These are phyloP conservation scores for Hyperoodon ampullatus DNA, from an alignment of 2,113 vertebrate species.

Conservation along the genomic window DNA sequence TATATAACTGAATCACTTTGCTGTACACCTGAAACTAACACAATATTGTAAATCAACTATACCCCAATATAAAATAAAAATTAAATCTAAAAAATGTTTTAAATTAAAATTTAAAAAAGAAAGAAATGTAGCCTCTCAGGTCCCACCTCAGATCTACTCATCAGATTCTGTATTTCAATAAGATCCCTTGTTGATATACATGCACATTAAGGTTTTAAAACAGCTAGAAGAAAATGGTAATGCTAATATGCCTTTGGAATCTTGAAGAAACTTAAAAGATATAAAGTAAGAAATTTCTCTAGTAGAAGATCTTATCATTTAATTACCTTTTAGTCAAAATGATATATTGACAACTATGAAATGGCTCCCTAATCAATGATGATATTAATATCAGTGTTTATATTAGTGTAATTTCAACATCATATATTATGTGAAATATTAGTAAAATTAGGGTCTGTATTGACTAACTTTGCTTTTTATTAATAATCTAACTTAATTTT, in stretches of 20 bases:
- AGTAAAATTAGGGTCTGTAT: not conserved
- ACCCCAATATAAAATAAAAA: not conserved
- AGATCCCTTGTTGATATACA: not conserved
- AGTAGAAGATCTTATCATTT: not conserved
- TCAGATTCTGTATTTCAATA: not conserved
- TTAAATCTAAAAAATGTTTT: not conserved
- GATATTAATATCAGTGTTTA: not conserved
- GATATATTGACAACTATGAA: not conserved
- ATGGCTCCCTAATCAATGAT: not conserved
- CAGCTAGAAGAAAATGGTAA: not conserved
- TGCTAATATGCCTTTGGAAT: not conserved
- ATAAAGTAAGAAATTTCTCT: not conserved
- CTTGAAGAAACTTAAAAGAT: not conserved
- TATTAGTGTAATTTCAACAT: not conserved
- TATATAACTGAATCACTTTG: not conserved
- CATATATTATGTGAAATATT: constrained; percentile 17
- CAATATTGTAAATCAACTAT: not conserved
- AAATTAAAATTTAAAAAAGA: not conserved
- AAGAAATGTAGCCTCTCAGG: not conserved
- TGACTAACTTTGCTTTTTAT: not conserved
- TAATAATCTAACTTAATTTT: constrained; percentile 27
- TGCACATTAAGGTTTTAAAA: not conserved
- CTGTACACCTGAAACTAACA: not conserved
- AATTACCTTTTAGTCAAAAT: constrained; percentile 30
- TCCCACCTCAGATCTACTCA: not conserved